phyloP scores from a whole-genome alignment of 1,140 invertebrate genomes.

The Pseudomyrmex dendroicus region DNA sequence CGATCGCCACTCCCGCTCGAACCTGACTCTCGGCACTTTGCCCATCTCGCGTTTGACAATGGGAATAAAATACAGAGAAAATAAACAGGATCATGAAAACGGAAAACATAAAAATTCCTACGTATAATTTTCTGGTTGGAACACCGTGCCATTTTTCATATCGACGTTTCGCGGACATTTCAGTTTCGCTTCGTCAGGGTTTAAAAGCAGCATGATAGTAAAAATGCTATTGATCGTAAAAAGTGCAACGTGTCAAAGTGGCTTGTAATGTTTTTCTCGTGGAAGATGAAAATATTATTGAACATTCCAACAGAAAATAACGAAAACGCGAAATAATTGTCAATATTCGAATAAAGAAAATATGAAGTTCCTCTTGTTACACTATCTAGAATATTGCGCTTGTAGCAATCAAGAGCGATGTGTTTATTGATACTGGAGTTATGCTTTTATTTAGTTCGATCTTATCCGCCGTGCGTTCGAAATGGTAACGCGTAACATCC shows the following conservation, averaged over 20 bases:
- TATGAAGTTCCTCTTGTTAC: background rate
- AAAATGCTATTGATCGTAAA: no score
- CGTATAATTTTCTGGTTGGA: no score
- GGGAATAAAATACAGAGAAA: background rate
- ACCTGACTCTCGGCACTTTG: background rate
- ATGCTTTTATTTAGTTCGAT: conserved; percentile 13
- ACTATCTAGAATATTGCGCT: background rate
- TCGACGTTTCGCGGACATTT: no score
- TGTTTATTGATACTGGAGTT: conserved; percentile 27
- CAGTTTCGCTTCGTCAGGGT: no score
- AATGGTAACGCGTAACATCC: background rate
- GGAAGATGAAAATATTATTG: no score
- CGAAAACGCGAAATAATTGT: background rate
- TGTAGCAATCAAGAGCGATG: background rate
- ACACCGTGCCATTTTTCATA: no score
- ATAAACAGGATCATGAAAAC: background rate
- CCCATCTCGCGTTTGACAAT: no score
- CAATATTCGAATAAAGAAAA: background rate
- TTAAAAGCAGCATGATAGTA: no score
- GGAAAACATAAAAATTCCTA: no score
- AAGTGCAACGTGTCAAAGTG: no score
- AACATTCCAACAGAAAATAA: no score
- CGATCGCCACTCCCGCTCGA: background rate
- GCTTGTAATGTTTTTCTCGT: no score
- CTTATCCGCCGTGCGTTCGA: background rate